These are phyloP conservation scores for Stramonita haemastoma DNA, from an alignment of 2,888 invertebrate species.

Conservation along the genomic window DNA sequence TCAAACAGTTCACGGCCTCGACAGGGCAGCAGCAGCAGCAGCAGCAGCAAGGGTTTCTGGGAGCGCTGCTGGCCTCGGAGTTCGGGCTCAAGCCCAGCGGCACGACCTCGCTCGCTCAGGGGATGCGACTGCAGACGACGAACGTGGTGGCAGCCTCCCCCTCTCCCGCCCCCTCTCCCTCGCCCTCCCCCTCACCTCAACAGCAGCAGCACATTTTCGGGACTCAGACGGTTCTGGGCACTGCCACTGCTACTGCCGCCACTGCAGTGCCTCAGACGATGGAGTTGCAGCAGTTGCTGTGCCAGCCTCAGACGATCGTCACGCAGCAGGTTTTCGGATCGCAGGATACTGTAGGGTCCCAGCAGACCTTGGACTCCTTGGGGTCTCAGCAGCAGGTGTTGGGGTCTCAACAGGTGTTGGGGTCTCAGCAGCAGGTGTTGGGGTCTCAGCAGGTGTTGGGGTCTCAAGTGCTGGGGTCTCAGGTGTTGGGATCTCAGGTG, in stretches of 20 bases:
- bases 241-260: no score
- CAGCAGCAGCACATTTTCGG: background rate
- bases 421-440: background rate
- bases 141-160: no score
- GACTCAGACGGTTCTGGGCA: background rate
- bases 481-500: no score
- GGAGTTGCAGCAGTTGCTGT: background rate
- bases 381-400: background rate
- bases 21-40: no score
- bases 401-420: background rate
- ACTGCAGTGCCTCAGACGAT: background rate
- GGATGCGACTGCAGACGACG: background rate
- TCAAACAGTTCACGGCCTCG: constrained; percentile 26
- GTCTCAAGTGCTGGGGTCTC: no score
- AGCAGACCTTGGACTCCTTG: background rate
- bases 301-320: background rate
- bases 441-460: no score
- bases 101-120: background rate
- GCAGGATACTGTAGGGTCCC: background rate
- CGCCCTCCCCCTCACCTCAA: no score
- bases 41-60: constrained; percentile 8
- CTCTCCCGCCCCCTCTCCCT: no score
- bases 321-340: background rate
- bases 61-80: background rate
- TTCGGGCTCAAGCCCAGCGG: background rate